Base-by-base conservation (phyloP, 2,888 invertebrate species). In the Ormyrus pomaceus region DNA sequence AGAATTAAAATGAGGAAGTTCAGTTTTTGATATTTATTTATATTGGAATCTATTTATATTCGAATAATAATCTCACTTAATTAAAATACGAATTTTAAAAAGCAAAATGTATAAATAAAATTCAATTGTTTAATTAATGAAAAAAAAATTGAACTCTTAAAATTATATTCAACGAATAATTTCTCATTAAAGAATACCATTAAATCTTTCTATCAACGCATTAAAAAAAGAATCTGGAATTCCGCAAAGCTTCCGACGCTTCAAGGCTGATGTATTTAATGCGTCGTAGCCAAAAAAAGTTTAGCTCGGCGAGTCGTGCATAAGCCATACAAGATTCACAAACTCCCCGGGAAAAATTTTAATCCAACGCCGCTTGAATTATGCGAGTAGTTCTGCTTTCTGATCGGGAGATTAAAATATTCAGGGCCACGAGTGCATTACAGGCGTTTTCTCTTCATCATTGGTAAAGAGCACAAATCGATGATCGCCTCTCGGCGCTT, bases 241-340 rank as follows among this genome's bases (percentile, higher is more conserved):
- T n/a, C 64, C n/a, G 56, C 56, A 56, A 10, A 46, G 7, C 51
- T 5, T 19, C 19, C 19, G 45, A 72, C 51, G 51, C 51, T 61
- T 69, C 19, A 76, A 76, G 59, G 61, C 59, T 19, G 6, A 19
- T 19, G 2, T 51, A 11, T n/a, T 34, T 53, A 11, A 10, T 68
- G 53, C 48, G 56, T 62, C 51, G 45, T 58, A 59, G 45, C 45
- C 50, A 56, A 55, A 77, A 77, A n/a, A 64, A 77, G 70, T 58
- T 56, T 56, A 64, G 56, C 48, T 77, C 55, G 19, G 19, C 11
- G 7, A 46, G 2, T 56, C 51, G 10, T 13, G 8, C 10, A 45
- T 61, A 61, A 62, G 53, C 56, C n/a, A 70, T 50, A 45, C 48
- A 34, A 55, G 8, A 56, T 64, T 65, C 56, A 46, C 19, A 2